Evolutionary conservation across 2,113 vertebrate species (phyloP), one percentile per base, ranked within the genome.

Genomic region (Thamnophis sirtalis): DNA sequence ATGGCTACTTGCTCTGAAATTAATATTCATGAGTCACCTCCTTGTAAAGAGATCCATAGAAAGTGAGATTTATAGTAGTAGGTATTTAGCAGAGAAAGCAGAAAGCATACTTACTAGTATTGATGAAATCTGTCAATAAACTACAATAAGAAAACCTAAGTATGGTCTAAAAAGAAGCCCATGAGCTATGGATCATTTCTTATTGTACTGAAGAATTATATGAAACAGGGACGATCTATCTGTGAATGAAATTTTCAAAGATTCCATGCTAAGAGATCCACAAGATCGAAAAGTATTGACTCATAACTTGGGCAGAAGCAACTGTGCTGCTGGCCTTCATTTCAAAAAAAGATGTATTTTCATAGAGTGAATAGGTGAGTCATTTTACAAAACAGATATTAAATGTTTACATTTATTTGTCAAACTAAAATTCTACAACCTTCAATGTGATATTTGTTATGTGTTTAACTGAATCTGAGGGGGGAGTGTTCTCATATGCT

Each of bases 21-120:
- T 96, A 95, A 87, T 93, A 96, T 96, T 96, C 92, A 95, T 91
- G 95, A 97, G 90, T 91, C 95, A 63, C 93, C 94, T 96, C 90
- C 26, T 86, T 95, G 88, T 90, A 89, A 92, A 93, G 92, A 89
- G 63, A 92, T 93, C 93, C 92, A 63, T 0, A 91, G 96, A 54
- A 91, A 86, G 91, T 91, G 0, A 87, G 93, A 93, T 51, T 91
- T 92, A 68, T 1, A 68, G 60, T 68, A 63, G 54, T 84, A 53
- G 0, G 7, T 94, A 93, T 93, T 95, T 60, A 1, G 60, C 43
- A 93, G 94, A 58, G 86, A 90, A 87, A 63, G 86, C 87, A 85
- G 87, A 88, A 92, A 91, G 68, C 0, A 53, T 89, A 68, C 26
- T 0, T 48, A 89, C 91, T 90, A 0, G 0, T 88, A 89, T 84